Evolutionary conservation across 2,888 invertebrate species (phyloP).

Genomic region (Charanyca ferruginea): DNA sequence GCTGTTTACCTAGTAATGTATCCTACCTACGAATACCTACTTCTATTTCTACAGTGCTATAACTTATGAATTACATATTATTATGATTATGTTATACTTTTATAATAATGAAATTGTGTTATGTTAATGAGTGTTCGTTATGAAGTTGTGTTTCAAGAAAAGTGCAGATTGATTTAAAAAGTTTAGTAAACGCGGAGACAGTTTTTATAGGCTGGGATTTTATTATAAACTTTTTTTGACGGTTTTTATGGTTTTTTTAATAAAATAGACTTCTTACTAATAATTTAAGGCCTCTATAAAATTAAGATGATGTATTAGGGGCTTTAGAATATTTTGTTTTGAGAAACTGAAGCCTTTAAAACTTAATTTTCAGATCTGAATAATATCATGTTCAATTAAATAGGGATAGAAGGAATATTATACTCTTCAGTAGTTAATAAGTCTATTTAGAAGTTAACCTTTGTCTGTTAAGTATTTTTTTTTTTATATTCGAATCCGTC

Average conservation of each 20-base stretch:
- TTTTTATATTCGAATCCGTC: neutral
- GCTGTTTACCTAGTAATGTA: constrained; percentile 8
- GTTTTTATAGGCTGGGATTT: neutral
- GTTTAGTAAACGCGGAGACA: constrained; percentile 12
- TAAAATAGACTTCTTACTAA: constrained; percentile 1
- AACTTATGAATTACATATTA: constrained; percentile 29
- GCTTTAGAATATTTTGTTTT: neutral
- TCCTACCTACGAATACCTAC: constrained; percentile 45
- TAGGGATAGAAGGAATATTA: no score
- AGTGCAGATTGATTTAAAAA: constrained; percentile 49
- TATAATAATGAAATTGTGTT: constrained; percentile 52
- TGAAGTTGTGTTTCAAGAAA: constrained; percentile 53
- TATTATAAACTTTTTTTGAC: neutral
- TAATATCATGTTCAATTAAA: no score
- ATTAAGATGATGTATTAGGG: neutral
- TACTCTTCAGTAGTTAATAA: no score
- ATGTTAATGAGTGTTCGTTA: constrained; percentile 53
- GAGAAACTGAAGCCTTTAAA: neutral
- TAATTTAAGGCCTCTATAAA: neutral
- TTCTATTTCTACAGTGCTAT: constrained; percentile 57
- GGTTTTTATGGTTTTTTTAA: neutral
- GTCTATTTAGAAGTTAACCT: constrained; percentile 9
- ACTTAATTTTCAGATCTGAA: neutral
- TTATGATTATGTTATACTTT: constrained; percentile 37
- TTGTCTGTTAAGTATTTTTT: neutral